Base-by-base conservation (phyloP, 2,113 vertebrate species). In the Micromys minutus region DNA sequence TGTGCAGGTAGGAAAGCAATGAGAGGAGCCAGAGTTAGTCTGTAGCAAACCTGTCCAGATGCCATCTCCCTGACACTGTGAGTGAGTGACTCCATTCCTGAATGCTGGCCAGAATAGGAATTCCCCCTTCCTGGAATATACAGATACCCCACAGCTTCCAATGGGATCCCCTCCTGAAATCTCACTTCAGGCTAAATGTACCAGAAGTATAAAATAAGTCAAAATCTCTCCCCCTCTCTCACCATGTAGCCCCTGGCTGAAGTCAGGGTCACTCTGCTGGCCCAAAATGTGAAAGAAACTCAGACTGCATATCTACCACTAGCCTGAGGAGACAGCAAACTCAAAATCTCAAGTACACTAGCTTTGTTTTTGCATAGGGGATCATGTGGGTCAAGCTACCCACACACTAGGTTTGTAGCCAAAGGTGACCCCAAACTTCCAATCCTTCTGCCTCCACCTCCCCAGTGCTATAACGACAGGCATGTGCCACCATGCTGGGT, bases 61-160 rank as follows among this genome's bases (percentile, higher is more conserved):
- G 0, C 26, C 5, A 0, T 0, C 1, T 7, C 2, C 0, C 26
- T 47, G 2, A 0, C 1, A 1, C 13, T 0, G 12, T 6, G 24
- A 5, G 2, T 0, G 36, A 34, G 57, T 3, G 1, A 57, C 6
- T 24, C 42, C 9, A 5, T 79, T 63, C 89, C 81, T 26, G 17
- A 21, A 45, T 13, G 17, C n/a, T 2, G 31, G 79, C 29, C 22
- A 10, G 65, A 76, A 21, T 0, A 34, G 39, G 85, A 87, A n/a
- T 21, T 31, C 81, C 71, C 39, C 31, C 42, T 71, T 36, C 24
- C 57, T 57, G 79, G 42, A 9, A 34, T 34, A 85, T 72, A 5
- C 45, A n/a, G 22, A 17, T 8, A 80, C 31, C 13, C 52, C 65
- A 17, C 26, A 7, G 5, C 8, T 47, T 26, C 21, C 1, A 15